Conservation (phyloP, 2,113 vertebrate genomes). For the Rhinopithecus roxellana region DNA sequence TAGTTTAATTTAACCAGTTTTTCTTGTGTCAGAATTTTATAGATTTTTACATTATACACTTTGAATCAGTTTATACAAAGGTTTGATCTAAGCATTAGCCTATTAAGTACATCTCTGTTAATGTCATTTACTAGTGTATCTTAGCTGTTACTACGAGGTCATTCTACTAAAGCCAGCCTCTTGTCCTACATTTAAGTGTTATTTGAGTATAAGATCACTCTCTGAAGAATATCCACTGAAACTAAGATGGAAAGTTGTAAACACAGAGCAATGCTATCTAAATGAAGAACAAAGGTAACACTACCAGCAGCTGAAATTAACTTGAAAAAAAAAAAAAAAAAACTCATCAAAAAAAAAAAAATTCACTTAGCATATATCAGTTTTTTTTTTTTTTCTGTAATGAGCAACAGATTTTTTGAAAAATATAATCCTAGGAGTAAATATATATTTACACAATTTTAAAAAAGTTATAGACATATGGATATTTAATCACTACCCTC, state of each 20-base stretch:
- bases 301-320: neutral
- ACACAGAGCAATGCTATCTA: neutral
- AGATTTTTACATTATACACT: neutral
- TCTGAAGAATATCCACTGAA: neutral
- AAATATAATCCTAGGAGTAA: neutral
- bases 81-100: neutral
- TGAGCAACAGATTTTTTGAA: conserved; percentile 18
- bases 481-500: neutral
- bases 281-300: neutral
- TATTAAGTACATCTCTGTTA: neutral
- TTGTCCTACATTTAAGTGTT: neutral
- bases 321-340: neutral
- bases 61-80: neutral
- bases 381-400: neutral
- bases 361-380: neutral
- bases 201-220: neutral
- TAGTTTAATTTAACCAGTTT: neutral
- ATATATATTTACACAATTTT: neutral
- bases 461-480: neutral
- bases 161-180: neutral
- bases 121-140: neutral
- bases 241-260: neutral
- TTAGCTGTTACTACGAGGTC: neutral
- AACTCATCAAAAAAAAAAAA: neutral
- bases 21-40: neutral